These are phyloP conservation scores for Micromussa lordhowensis DNA, from an alignment of 92 coral and sea anemone species.

Conservation along the genomic window DNA sequence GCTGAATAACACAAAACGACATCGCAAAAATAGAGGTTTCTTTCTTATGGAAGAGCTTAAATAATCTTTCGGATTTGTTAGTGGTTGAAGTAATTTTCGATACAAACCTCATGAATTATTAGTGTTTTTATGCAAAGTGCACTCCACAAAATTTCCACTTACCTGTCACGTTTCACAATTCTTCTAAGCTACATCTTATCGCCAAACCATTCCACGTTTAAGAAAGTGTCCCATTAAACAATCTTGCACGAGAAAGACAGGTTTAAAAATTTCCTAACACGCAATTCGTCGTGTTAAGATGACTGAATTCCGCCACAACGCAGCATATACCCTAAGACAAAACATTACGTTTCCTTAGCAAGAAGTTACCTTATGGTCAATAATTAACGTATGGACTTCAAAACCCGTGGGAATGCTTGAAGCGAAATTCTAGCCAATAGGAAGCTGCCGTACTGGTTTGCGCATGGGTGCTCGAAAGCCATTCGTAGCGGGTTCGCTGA, in stretches of 20 bases:
- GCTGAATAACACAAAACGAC: background rate
- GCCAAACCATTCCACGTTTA: background rate
- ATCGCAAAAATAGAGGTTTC: background rate
- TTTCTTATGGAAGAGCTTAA: background rate
- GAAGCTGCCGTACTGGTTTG: background rate
- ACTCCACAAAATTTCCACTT: slow-evolving; percentile 41
- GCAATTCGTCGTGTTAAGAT: background rate
- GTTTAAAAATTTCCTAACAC: background rate
- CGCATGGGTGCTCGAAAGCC: slow-evolving; percentile 14
- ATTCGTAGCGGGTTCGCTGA: background rate
- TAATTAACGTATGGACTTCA: slow-evolving; percentile 36
- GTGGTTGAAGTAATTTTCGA: slow-evolving; percentile 39
- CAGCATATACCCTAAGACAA: slow-evolving; percentile 6
- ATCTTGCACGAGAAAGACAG: background rate
- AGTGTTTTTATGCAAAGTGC: slow-evolving; percentile 33
- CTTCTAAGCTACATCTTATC: slow-evolving; percentile 48
- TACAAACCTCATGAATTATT: slow-evolving; percentile 63
- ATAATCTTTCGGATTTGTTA: slow-evolving; percentile 11
- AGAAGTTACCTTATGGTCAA: slow-evolving; percentile 35
- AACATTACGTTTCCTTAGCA: slow-evolving; percentile 21
- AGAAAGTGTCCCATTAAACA: background rate
- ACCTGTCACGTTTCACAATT: slow-evolving; percentile 51
- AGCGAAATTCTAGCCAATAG: slow-evolving; percentile 10
- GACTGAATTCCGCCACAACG: slow-evolving; percentile 18
- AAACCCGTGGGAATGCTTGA: slow-evolving; percentile 5